Evolutionary conservation across 2,113 vertebrate species (phyloP).

Genomic region (Nematolebias whitei): DNA sequence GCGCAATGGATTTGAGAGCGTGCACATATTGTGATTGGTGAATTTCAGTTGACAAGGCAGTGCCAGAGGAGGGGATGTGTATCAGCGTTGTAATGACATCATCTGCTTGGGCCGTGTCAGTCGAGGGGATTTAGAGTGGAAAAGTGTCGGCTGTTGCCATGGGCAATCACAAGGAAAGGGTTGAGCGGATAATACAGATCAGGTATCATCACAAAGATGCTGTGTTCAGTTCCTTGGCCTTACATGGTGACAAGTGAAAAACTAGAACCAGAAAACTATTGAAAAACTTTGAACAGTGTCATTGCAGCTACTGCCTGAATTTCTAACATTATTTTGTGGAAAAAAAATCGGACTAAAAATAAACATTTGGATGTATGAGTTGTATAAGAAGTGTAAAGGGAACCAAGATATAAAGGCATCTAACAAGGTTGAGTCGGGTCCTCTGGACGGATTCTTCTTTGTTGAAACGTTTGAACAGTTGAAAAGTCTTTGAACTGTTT

Average conservation of each 20-base stretch:
- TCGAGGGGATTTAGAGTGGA: slow-evolving; percentile 55
- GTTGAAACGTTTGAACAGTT: too few relatives aligned
- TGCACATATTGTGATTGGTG: slow-evolving; percentile 64
- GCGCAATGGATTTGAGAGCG: slow-evolving; percentile 52
- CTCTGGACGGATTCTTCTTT: too few relatives aligned
- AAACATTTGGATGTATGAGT: too few relatives aligned
- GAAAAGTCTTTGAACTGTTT: too few relatives aligned
- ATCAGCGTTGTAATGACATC: slow-evolving; percentile 72
- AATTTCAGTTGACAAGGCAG: slow-evolving; percentile 58
- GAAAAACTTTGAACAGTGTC: too few relatives aligned
- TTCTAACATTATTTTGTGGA: too few relatives aligned
- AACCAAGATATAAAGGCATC: too few relatives aligned
- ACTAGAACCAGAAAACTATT: too few relatives aligned
- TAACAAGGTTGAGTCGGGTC: too few relatives aligned
- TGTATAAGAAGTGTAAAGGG: too few relatives aligned
- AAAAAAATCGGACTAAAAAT: too few relatives aligned
- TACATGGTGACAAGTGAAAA: background rate
- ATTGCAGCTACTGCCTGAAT: too few relatives aligned
- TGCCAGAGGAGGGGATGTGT: slow-evolving; percentile 61
- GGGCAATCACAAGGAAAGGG: slow-evolving; percentile 55
- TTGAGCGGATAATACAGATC: slow-evolving; percentile 63
- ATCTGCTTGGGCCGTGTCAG: slow-evolving; percentile 66
- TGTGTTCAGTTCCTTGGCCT: slow-evolving; percentile 28
- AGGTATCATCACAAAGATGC: slow-evolving; percentile 49
- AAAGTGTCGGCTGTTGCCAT: slow-evolving; percentile 63